Conservation (phyloP, 2,113 vertebrate genomes). For the Rutilus rutilus region DNA sequence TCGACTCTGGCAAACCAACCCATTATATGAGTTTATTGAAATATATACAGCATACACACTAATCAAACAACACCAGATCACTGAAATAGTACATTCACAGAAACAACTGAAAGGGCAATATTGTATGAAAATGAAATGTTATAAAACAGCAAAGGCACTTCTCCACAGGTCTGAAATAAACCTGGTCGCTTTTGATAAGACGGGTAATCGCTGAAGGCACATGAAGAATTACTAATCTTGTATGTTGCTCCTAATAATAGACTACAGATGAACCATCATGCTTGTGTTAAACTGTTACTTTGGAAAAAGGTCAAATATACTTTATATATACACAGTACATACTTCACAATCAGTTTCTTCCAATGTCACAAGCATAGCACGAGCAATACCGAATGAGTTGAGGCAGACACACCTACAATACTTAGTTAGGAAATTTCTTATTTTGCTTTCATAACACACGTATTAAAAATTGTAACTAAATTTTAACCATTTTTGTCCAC, state of each 20-base stretch:
- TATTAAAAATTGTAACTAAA: neutral
- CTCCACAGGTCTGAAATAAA: conserved; percentile 26
- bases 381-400: conserved; percentile 18
- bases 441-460: neutral
- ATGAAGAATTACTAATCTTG: conserved; percentile 54
- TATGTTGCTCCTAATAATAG: conserved; percentile 27
- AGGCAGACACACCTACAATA: conserved; percentile 28
- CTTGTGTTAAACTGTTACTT: neutral
- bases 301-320: conserved; percentile 5
- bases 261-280: conserved; percentile 3
- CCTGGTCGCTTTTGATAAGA: conserved; percentile 42
- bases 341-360: conserved; percentile 5
- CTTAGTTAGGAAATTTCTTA: neutral
- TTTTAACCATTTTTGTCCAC: neutral
- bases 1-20: neutral
- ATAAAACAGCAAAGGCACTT: conserved; percentile 52
- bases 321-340: neutral
- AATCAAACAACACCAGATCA: conserved; percentile 30
- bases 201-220: conserved; percentile 70
- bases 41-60: conserved; percentile 40
- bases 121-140: conserved; percentile 22
- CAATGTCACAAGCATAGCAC: conserved; percentile 16
- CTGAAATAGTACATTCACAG: conserved; percentile 5
- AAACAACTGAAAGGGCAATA: conserved; percentile 28
- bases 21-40: conserved; percentile 46